A percentile compares a stretch with the other conserved stretches of the same genome.
Conservation (phyloP, 2,797 vertebrate species). For the Stomatorhinus walkeri region DNA sequence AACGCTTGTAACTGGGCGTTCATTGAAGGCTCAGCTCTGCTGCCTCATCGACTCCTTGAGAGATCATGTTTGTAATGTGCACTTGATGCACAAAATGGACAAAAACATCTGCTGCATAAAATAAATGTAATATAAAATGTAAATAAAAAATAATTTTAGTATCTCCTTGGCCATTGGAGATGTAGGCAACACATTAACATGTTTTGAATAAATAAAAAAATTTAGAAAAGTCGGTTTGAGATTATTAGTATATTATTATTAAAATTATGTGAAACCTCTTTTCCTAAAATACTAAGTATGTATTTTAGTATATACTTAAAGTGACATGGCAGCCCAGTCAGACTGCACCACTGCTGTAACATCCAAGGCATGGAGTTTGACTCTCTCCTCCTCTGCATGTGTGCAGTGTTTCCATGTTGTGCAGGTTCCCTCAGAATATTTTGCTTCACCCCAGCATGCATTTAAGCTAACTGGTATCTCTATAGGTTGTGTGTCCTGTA, state of each 20-base stretch:
- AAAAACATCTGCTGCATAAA: not conserved
- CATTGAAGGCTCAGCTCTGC: not conserved
- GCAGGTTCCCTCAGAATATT: not conserved
- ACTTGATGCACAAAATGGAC: not conserved
- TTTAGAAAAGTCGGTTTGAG: not conserved
- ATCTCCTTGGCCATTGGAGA: not conserved
- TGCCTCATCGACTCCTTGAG: not conserved
- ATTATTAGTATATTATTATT: not conserved
- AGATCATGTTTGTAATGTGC: not conserved
- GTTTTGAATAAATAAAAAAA: not conserved
- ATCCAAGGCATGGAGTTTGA: not conserved
- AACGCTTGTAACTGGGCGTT: not conserved
- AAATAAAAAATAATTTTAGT: not conserved
- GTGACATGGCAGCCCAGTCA: not conserved
- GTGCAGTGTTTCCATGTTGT: not conserved
- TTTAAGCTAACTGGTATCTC: not conserved
- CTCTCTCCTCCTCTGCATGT: not conserved
- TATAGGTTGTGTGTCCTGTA: not conserved
- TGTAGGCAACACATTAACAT: not conserved
- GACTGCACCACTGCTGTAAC: not conserved
- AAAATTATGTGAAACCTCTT: not conserved
- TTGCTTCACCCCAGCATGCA: not conserved
- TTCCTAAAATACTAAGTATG: not conserved
- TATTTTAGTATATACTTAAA: not conserved
- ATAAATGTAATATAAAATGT: not conserved